Conservation (phyloP, 2,113 vertebrate species). For the Clupea harengus region DNA sequence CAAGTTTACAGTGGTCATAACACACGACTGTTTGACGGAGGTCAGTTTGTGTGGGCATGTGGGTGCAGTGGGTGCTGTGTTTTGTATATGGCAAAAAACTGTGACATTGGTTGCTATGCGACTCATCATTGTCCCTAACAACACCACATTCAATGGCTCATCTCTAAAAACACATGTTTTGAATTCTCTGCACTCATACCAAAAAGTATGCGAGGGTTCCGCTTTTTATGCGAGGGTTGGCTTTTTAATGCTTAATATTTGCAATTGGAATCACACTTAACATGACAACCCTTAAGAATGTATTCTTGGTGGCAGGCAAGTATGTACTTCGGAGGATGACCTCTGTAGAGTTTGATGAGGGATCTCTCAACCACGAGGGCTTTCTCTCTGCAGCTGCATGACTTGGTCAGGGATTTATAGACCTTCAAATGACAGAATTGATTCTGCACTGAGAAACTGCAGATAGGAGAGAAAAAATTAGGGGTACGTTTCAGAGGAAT, state of each 20-base stretch:
- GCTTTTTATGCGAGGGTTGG: too few relatives aligned
- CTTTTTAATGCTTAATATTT: too few relatives aligned
- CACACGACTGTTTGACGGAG: too few relatives aligned
- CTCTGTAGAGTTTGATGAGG: background rate
- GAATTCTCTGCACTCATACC: too few relatives aligned
- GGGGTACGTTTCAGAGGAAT: slow-evolving; percentile 20
- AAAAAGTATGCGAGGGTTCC: too few relatives aligned
- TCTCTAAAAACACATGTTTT: too few relatives aligned
- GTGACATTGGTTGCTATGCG: background rate
- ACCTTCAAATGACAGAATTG: slow-evolving; percentile 43
- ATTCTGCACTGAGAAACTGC: slow-evolving; percentile 42
- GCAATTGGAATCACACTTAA: background rate
- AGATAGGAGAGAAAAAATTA: slow-evolving; percentile 24
- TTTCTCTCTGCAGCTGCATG: slow-evolving; percentile 13
- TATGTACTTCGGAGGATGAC: background rate
- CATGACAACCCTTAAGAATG: background rate
- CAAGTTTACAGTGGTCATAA: too few relatives aligned
- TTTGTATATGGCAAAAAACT: background rate
- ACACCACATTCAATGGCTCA: background rate
- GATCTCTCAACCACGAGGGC: background rate
- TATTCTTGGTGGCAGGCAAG: background rate
- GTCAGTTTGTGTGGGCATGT: background rate
- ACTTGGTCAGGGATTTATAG: slow-evolving; percentile 42
- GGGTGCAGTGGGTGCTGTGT: background rate
- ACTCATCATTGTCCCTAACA: background rate